A percentile compares a stretch with the other conserved stretches of the same genome.
phyloP scores from a whole-genome alignment of 2,888 invertebrate species.

The Drosophila atroscutellata region DNA sequence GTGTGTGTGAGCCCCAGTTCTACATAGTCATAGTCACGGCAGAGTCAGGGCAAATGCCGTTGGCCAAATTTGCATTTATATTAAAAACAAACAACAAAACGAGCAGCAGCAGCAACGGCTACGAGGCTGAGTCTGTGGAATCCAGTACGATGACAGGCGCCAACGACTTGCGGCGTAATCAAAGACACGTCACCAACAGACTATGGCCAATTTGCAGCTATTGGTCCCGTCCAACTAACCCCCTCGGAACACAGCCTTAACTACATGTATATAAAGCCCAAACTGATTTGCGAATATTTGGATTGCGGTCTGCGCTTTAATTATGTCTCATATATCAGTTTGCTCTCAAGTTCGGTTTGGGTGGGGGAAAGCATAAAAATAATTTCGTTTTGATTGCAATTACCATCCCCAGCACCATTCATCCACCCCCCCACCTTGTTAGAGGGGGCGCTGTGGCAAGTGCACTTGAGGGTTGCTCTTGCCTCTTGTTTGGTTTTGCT shows the following conservation, averaged over 20 bases:
- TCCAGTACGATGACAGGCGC: conserved; percentile 65
- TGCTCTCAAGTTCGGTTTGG: conserved; percentile 38
- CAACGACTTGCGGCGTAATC: conserved; percentile 79
- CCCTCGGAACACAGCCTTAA: conserved; percentile 11
- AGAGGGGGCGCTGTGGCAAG: conserved; percentile 45
- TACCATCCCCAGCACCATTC: conserved; percentile 56
- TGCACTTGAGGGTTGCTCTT: conserved; percentile 68
- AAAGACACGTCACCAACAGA: conserved; percentile 81
- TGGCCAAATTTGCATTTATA: conserved; percentile 80
- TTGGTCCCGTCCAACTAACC: conserved; percentile 16
- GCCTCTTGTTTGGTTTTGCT: conserved; percentile 16
- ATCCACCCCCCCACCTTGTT: neutral
- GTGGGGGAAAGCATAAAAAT: conserved; percentile 71
- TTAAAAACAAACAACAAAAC: conserved; percentile 77
- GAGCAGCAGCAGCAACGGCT: conserved; percentile 31
- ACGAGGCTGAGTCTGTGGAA: conserved; percentile 26
- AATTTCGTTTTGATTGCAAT: conserved; percentile 84
- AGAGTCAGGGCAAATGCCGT: conserved; percentile 52
- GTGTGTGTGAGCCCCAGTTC: conserved; percentile 18
- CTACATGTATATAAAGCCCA: conserved; percentile 59
- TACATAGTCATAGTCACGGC: conserved; percentile 25
- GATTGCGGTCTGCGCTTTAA: conserved; percentile 79
- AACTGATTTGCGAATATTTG: conserved; percentile 71
- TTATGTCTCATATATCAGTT: conserved; percentile 84
- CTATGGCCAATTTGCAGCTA: conserved; percentile 73